These are phyloP conservation scores for Grammatotria lemairii DNA, from an alignment of 2,113 vertebrate species.

Conservation along the genomic window DNA sequence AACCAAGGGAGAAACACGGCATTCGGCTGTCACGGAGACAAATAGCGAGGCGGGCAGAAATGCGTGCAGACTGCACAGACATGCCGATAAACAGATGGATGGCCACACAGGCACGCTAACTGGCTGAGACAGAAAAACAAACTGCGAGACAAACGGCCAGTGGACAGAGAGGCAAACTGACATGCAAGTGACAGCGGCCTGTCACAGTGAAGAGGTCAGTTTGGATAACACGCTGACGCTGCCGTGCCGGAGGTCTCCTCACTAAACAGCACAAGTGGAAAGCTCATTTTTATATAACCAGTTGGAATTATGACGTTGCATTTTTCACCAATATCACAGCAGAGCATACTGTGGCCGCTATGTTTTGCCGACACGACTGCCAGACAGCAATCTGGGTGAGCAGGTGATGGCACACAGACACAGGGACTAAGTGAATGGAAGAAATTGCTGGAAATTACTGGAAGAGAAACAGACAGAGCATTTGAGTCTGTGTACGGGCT, in stretches of 20 bases:
- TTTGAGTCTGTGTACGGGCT: background rate
- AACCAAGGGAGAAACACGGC: background rate
- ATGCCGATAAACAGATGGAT: conserved; percentile 9
- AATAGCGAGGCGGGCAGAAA: background rate
- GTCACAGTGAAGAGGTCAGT: background rate
- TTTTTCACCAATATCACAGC: background rate
- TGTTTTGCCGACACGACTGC: background rate
- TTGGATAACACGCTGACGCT: background rate
- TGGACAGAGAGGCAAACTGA: background rate
- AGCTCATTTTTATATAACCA: background rate
- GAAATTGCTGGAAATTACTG: background rate
- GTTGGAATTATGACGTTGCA: background rate
- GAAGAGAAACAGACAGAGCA: background rate
- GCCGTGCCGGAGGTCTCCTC: background rate
- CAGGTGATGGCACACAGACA: background rate
- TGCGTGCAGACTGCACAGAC: background rate
- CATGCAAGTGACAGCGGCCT: background rate
- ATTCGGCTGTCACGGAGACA: conserved; percentile 4
- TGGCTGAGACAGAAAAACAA: conserved; percentile 7
- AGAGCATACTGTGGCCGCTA: background rate
- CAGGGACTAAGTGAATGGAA: background rate
- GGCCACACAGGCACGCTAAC: background rate
- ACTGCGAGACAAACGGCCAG: background rate
- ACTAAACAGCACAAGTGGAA: background rate
- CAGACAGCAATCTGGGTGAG: background rate